Conservation (phyloP, 2,888 invertebrate genomes). For the Rhagonycha fulva region DNA sequence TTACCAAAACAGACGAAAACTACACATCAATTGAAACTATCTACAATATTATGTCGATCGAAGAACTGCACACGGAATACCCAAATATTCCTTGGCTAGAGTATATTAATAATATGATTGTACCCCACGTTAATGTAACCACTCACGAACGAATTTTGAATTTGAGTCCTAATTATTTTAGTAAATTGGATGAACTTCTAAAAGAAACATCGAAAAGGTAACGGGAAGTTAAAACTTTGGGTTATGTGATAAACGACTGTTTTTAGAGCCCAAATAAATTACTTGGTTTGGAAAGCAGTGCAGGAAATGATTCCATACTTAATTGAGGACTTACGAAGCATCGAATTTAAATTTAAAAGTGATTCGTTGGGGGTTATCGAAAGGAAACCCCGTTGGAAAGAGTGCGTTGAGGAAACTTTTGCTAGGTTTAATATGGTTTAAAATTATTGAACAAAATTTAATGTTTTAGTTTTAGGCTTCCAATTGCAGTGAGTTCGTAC, state of each 20-base stretch:
- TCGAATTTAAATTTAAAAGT: conserved; percentile 76
- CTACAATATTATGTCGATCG: conserved; percentile 59
- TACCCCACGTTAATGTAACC: conserved; percentile 41
- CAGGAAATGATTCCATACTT: conserved; percentile 77
- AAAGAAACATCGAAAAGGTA: conserved; percentile 34
- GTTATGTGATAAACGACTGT: neutral
- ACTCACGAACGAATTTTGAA: conserved; percentile 57
- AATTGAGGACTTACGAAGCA: conserved; percentile 71
- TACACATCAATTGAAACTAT: conserved; percentile 25
- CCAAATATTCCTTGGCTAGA: conserved; percentile 54
- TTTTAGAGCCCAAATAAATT: conserved; percentile 74
- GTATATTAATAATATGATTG: conserved; percentile 56
- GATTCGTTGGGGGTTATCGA: conserved; percentile 77
- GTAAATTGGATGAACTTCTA: conserved; percentile 45
- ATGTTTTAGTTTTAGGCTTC: conserved; percentile 56
- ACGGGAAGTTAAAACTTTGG: neutral
- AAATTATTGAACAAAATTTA: neutral
- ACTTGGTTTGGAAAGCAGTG: conserved; percentile 85
- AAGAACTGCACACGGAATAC: conserved; percentile 54
- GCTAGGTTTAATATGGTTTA: neutral
- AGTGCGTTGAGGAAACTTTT: conserved; percentile 72
- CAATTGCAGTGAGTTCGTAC: conserved; percentile 69
- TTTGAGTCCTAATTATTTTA: conserved; percentile 55
- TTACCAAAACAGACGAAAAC: conserved; percentile 37
- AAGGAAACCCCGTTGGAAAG: conserved; percentile 79